Evolutionary conservation across 1,140 invertebrate species (phyloP).

Genomic region (Leptinotarsa lineolata): DNA sequence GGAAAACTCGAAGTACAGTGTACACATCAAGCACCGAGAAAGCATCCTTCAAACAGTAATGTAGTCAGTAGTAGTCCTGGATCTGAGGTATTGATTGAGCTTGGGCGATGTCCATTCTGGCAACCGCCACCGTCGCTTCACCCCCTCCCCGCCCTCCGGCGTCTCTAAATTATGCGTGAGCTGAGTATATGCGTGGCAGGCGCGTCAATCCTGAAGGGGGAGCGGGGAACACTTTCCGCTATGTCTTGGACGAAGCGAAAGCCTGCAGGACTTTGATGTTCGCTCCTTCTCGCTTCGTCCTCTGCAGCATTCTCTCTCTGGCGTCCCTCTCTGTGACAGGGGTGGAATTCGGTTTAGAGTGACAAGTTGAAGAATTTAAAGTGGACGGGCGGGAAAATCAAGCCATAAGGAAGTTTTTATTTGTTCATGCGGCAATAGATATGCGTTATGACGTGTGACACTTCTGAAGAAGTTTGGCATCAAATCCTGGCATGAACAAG

Average conservation of each 20-base stretch:
- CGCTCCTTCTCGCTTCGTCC: conserved; percentile 37
- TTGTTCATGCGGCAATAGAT: background rate
- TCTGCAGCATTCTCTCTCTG: conserved; percentile 1
- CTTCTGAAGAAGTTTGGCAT: too few species aligned
- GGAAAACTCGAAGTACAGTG: background rate
- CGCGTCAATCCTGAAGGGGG: conserved; percentile 50
- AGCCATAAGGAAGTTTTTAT: background rate
- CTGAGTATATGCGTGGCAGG: conserved; percentile 55
- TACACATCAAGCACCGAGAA: conserved; percentile 34
- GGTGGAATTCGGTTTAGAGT: conserved; percentile 13
- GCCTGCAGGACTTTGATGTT: conserved; percentile 51
- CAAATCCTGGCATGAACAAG: too few species aligned
- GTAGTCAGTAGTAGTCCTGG: conserved; percentile 44
- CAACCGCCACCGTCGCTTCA: conserved; percentile 41
- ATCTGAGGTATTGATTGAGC: conserved; percentile 54
- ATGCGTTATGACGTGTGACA: too few species aligned
- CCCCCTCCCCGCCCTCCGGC: conserved; percentile 3
- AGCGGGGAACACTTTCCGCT: conserved; percentile 30
- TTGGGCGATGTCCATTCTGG: conserved; percentile 55
- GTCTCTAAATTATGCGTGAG: conserved; percentile 55
- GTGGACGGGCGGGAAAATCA: background rate
- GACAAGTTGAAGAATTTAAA: conserved; percentile 14
- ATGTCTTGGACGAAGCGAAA: conserved; percentile 43
- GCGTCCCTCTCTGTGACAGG: conserved; percentile 17
- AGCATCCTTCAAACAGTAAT: conserved; percentile 40